Percentiles rank a stretch among this genome's conserved stretches.
Evolutionary conservation across 2,888 invertebrate species (phyloP).

Genomic region (Halocaridina rubra): DNA sequence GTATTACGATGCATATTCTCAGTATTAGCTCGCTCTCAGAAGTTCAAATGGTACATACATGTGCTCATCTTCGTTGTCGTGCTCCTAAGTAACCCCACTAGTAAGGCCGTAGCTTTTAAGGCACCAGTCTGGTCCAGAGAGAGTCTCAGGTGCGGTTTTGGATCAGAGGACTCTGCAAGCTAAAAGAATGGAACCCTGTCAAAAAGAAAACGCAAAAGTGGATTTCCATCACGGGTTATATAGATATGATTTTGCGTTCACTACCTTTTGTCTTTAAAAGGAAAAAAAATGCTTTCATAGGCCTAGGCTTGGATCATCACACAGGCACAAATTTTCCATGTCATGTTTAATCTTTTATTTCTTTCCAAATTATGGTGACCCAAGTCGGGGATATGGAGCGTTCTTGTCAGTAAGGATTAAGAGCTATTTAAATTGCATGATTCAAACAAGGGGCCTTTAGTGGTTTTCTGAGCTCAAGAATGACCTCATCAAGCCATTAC

Average conservation of each 20-base stretch:
- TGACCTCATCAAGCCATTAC: no score
- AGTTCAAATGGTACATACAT: slow-evolving; percentile 88
- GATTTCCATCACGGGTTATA: neutral
- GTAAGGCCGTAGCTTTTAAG: slow-evolving; percentile 62
- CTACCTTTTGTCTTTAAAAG: neutral
- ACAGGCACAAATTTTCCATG: neutral
- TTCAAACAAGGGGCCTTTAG: no score
- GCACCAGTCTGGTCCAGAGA: slow-evolving; percentile 1
- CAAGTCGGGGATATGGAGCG: slow-evolving; percentile 36
- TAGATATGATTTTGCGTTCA: neutral
- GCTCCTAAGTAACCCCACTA: slow-evolving; percentile 58
- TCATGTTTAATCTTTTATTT: neutral
- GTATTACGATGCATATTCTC: slow-evolving; percentile 98
- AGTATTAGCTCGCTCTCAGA: slow-evolving; percentile 98
- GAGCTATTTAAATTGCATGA: no score
- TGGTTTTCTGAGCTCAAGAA: no score
- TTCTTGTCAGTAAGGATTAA: no score
- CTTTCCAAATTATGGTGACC: slow-evolving; percentile 6
- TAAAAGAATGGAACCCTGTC: no score
- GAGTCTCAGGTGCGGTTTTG: neutral
- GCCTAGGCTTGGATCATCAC: neutral
- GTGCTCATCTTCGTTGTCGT: slow-evolving; percentile 55
- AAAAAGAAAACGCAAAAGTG: neutral
- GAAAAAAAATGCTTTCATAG: neutral
- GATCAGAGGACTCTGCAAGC: no score